Evolutionary conservation across 2,113 vertebrate genomes (phyloP).

Genomic region (Seriola quinqueradiata): DNA sequence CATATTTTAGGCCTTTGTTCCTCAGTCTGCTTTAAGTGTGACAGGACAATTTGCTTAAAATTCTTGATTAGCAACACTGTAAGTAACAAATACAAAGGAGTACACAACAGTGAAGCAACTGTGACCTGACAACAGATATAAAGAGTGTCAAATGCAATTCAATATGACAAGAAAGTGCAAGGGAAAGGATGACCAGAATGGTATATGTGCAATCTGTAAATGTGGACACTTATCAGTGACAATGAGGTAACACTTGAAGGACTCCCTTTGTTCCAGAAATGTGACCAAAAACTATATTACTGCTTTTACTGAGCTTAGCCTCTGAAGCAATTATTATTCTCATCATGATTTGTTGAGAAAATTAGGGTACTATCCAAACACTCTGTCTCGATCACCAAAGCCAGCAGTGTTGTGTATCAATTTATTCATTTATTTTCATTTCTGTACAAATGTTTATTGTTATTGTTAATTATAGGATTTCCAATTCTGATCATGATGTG

Average conservation of each 20-base stretch:
- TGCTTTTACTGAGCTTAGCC: neutral
- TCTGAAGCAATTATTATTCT: neutral
- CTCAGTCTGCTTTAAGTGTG: neutral
- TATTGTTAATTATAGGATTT: neutral
- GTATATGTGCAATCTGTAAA: neutral
- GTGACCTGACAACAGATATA: neutral
- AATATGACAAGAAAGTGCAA: neutral
- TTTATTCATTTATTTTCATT: neutral
- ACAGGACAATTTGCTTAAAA: neutral
- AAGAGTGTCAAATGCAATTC: neutral
- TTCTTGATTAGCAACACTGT: neutral
- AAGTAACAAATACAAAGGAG: neutral
- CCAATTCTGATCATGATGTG: neutral
- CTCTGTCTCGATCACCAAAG: neutral
- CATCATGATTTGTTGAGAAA: neutral
- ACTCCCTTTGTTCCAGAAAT: slow-evolving; percentile 1
- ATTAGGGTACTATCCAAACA: neutral
- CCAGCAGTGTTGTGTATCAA: neutral
- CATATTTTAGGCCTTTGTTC: neutral
- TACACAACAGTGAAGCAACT: neutral
- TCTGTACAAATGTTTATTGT: neutral
- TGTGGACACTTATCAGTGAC: slow-evolving; percentile 18
- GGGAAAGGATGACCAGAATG: neutral
- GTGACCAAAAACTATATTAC: neutral
- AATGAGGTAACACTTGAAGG: slow-evolving; percentile 7